Evolutionary conservation across 1,140 invertebrate genomes (phyloP), one percentile per base, ranked within the genome.

Genomic region (Solen grandis): DNA sequence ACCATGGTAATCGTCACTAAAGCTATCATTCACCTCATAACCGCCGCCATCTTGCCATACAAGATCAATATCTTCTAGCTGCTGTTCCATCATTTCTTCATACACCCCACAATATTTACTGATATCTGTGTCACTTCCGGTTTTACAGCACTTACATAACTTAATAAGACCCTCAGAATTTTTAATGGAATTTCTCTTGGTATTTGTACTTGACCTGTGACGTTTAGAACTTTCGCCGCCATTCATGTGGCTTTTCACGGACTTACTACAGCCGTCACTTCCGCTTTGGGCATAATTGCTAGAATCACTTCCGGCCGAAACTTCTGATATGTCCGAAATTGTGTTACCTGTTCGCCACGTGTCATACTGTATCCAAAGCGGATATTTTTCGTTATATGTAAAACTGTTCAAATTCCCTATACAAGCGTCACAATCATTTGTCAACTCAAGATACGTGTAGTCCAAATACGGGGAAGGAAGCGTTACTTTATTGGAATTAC

Each of bases 81-180:
- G 77, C 50, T 66, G 55, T 70, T 84, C 73, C 79, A 78, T 78
- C 22, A 78, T 69, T 36, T 69, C 35, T 69, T 78, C 75, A 38
- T 78, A 78, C 63, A 78, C 63, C 31, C 75, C 75, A 33, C 75
- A 78, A 50, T 78, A 78, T 19, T 60, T 78, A 38, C 60, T 52
- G 8, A 46, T 19, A 19, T 46, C 41, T 10, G 8, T 46, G 41
- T 46, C 69, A 63, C 65, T 69, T 54, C 33, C 35, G 50, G 5
- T 38, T 68, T 46, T 25, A 33, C 63, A 68, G 29, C 16, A 36
- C 19, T 41, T 54, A 33, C 63, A 57, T 54, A 62, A 68, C 62
- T 19, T 63, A 68, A 62, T 63, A 68, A 22, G n/a, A n/a, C n/a
- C n/a, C n/a, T n/a, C n/a, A n/a, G n/a, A n/a, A n/a, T n/a, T n/a